Evolutionary conservation across 92 coral and sea anemone species (phyloP).

Genomic region (Parazoanthus darwini): DNA sequence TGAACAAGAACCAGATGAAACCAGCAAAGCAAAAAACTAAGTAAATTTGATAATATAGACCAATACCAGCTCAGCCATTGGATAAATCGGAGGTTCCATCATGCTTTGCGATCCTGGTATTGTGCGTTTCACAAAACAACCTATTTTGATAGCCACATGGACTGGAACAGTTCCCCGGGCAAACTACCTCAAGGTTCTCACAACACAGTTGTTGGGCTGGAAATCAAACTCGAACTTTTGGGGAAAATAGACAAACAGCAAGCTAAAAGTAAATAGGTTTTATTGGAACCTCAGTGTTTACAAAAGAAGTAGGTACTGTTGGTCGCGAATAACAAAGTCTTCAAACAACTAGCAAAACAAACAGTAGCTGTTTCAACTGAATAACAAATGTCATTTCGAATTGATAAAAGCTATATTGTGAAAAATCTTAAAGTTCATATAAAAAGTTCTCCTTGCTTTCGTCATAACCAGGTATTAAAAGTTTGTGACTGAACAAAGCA

Average conservation of each 20-base stretch:
- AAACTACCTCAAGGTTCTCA: too few relatives aligned
- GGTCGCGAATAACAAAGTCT: neutral
- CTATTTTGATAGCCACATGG: too few relatives aligned
- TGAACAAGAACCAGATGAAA: too few relatives aligned
- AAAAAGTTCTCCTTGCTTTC: neutral
- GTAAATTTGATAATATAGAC: too few relatives aligned
- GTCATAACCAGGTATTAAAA: neutral
- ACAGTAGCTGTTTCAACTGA: conserved; percentile 1
- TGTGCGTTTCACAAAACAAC: too few relatives aligned
- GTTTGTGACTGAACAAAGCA: neutral
- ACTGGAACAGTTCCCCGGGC: too few relatives aligned
- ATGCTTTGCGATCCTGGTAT: too few relatives aligned
- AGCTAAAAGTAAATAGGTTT: neutral
- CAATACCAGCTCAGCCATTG: too few relatives aligned
- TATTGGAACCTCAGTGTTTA: neutral
- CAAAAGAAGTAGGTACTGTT: neutral
- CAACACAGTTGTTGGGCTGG: neutral
- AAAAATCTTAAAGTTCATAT: neutral
- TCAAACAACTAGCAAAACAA: neutral
- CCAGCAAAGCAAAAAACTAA: too few relatives aligned
- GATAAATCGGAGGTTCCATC: too few relatives aligned
- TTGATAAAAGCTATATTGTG: neutral
- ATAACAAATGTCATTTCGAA: neutral
- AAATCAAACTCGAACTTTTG: neutral
- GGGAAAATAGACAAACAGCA: neutral